Conservation (phyloP, 2,797 vertebrate species). For the Nasua narica region DNA sequence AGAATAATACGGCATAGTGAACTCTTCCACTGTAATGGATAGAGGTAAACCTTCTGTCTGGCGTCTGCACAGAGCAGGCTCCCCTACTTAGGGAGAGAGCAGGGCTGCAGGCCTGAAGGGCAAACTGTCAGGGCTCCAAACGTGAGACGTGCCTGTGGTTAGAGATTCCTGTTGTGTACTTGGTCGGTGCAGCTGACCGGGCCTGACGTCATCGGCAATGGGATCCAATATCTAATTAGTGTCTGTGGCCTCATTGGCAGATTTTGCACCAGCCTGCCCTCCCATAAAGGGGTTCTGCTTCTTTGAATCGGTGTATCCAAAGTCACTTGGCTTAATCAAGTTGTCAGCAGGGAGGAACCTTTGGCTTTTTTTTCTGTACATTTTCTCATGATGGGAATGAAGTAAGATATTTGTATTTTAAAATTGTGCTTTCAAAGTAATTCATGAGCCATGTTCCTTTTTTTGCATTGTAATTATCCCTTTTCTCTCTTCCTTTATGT, state of each 20-base stretch:
- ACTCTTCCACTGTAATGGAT: background rate
- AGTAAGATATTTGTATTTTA: constrained; percentile 44
- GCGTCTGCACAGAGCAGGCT: background rate
- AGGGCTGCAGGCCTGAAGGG: background rate
- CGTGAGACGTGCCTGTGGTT: background rate
- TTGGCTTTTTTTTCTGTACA: background rate
- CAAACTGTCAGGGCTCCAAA: background rate
- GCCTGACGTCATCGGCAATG: background rate
- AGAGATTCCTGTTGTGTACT: background rate
- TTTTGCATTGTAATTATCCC: constrained; percentile 19
- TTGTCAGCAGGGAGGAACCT: background rate
- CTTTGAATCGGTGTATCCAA: background rate
- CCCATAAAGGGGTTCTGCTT: background rate
- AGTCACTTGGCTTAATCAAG: constrained; percentile 25
- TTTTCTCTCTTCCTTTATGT: background rate
- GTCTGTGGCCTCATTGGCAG: background rate
- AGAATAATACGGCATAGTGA: background rate
- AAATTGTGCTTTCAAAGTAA: constrained; percentile 55
- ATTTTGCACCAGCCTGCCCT: background rate
- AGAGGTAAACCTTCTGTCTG: background rate
- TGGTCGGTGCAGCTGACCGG: background rate
- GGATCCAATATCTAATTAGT: background rate
- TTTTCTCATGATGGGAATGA: constrained; percentile 29
- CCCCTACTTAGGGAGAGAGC: too few species aligned
- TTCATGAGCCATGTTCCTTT: constrained; percentile 4